Evolutionary conservation across 2,797 vertebrate genomes (phyloP), one percentile per base, ranked within the genome.

Genomic region (Catharus ustulatus): DNA sequence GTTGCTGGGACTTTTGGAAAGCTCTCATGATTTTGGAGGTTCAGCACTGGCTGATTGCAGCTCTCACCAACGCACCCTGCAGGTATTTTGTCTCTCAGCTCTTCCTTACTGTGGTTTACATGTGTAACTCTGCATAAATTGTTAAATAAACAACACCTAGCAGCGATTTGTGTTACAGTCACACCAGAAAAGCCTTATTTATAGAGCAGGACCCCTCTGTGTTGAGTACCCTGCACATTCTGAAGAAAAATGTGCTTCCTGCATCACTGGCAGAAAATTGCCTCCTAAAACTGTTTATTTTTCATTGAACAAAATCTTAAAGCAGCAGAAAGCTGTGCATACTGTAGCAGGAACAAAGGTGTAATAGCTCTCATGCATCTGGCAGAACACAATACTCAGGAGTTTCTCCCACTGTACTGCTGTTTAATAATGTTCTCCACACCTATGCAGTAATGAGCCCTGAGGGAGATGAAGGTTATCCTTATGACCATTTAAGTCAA

Each of bases 141-240:
- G 21, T 72, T 85, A 89, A 87, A 83, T 15, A 80, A 87, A 59
- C 59, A 94, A 45, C 51, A 77, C 26, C 77, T 83, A 88, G 87
- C 30, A 87, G 58, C 22, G 75, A 72, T 80, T 91, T 78, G 24
- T 72, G 30, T 32, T 54, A 36, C 58, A 78, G 27, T 75, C n/a
- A 48, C 77, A 45, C 68, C 84, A 94, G 76, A 58, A 89, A 92
- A 89, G 15, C 34, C 61, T 83, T 89, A 72, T 93, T 89, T 72
- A 34, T 34, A 51, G 30, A 92, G 62, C 54, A 57, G 14, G 76
- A 83, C 75, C 8, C 15, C 84, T 92, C 72, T 87, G 57, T 45
- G 38, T 68, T 74, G 75, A 91, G 61, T 58, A 77, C 21, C 0
- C 3, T 67, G 46, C 45, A 43, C 15, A 61, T 74, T 80, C 48